Percentiles rank a stretch among this genome's conserved stretches.
Evolutionary conservation across 2,888 invertebrate genomes (phyloP).

Genomic region (Brenthis daphne): DNA sequence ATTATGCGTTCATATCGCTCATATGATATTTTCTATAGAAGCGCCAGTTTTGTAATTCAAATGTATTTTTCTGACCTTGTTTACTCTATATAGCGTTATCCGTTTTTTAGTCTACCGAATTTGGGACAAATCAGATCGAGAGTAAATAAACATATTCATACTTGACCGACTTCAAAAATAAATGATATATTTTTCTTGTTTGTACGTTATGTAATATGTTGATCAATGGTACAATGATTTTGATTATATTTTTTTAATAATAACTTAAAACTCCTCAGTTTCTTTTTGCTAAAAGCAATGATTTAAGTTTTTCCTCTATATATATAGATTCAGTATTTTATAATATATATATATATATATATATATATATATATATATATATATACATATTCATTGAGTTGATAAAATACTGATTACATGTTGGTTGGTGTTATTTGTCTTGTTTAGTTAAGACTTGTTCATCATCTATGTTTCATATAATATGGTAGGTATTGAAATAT

Average conservation of each 20-base stretch:
- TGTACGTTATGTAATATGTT: too few relatives aligned
- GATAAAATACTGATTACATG: neutral
- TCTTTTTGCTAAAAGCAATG: neutral
- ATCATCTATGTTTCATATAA: too few relatives aligned
- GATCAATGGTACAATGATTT: too few relatives aligned
- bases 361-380: neutral
- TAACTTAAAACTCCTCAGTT: too few relatives aligned
- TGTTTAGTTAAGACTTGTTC: neutral
- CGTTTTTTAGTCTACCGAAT: neutral
- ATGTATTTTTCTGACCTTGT: neutral
- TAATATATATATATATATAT: too few relatives aligned
- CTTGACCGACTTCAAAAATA: too few relatives aligned
- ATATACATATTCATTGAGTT: neutral
- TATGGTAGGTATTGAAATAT: too few relatives aligned
- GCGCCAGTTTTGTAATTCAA: neutral
- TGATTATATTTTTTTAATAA: too few relatives aligned
- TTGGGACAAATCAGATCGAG: constrained; percentile 1
- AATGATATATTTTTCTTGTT: too few relatives aligned
- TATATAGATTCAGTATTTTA: neutral
- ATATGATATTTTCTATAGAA: neutral
- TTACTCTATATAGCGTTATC: neutral
- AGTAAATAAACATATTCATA: neutral
- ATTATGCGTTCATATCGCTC: too few relatives aligned
- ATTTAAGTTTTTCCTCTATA: neutral
- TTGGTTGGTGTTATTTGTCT: neutral